These are phyloP conservation scores for Varanus salvator DNA, from an alignment of 2,113 vertebrate genomes.

Conservation along the genomic window DNA sequence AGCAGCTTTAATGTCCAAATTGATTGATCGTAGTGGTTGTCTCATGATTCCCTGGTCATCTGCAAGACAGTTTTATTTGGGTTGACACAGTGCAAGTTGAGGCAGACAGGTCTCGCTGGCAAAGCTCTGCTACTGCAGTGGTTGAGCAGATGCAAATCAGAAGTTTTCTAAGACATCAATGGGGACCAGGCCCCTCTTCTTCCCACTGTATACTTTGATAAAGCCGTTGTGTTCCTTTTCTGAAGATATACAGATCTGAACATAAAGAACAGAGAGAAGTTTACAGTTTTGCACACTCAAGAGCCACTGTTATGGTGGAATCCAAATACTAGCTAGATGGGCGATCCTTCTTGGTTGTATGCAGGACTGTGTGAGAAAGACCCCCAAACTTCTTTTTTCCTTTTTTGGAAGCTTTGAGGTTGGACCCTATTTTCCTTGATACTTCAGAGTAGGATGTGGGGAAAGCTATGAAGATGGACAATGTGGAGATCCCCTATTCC, in stretches of 20 bases:
- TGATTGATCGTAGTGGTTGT: conserved; percentile 55
- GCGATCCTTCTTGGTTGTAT: neutral
- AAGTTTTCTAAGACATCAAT: conserved; percentile 90
- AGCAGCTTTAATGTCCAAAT: conserved; percentile 60
- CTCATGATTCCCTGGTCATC: conserved; percentile 65
- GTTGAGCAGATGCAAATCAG: conserved; percentile 77
- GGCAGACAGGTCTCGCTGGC: conserved; percentile 61
- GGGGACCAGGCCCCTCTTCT: conserved; percentile 94
- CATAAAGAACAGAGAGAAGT: conserved; percentile 41
- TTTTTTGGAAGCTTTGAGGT: neutral
- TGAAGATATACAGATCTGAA: conserved; percentile 91
- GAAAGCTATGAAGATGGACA: neutral
- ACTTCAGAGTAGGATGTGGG: neutral
- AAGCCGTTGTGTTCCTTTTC: conserved; percentile 90
- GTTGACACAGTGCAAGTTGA: conserved; percentile 74
- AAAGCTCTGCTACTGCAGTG: conserved; percentile 64
- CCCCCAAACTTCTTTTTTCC: neutral
- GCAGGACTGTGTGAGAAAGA: conserved; percentile 19
- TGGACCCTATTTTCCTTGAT: neutral
- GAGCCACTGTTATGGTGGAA: conserved; percentile 26
- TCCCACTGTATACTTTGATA: conserved; percentile 91
- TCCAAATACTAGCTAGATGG: neutral
- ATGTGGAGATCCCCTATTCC: neutral
- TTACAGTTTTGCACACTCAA: conserved; percentile 27
- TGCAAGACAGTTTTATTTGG: conserved; percentile 67